These are phyloP conservation scores for Dryadula phaetusa DNA, from an alignment of 2,888 invertebrate genomes.

Conservation along the genomic window DNA sequence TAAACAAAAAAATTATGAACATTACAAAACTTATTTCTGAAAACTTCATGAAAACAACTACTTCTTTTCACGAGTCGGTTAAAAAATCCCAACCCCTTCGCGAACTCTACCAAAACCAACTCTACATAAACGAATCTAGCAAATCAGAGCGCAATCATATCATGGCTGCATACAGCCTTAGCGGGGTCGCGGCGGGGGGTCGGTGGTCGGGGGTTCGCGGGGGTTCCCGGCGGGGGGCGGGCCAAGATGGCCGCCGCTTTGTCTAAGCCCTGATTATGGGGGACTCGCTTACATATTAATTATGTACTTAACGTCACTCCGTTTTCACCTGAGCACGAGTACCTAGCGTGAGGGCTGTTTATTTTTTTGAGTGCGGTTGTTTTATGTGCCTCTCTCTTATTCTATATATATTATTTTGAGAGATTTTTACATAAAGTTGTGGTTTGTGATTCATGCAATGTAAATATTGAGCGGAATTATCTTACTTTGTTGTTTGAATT, in stretches of 20 bases:
- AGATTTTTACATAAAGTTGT: constrained; percentile 9
- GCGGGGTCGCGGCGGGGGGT: constrained; percentile 45
- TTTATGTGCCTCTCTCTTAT: constrained; percentile 32
- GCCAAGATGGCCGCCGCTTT: constrained; percentile 78
- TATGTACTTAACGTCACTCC: constrained; percentile 71
- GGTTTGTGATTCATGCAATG: not conserved
- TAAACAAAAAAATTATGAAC: not conserved
- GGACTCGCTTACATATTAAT: constrained; percentile 79
- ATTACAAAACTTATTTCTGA: not conserved
- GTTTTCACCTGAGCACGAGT: constrained; percentile 56
- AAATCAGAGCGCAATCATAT: constrained; percentile 45
- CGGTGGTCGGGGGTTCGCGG: constrained; percentile 48
- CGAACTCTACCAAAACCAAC: constrained; percentile 14
- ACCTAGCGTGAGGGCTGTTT: constrained; percentile 39
- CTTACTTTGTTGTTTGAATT: no score
- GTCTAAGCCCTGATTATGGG: constrained; percentile 81
- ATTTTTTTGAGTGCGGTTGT: constrained; percentile 37
- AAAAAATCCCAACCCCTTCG: constrained; percentile 15
- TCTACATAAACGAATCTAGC: constrained; percentile 42
- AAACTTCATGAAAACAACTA: constrained; percentile 6
- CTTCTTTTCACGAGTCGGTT: constrained; percentile 21
- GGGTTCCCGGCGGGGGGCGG: constrained; percentile 51
- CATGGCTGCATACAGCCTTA: constrained; percentile 46
- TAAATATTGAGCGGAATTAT: not conserved
- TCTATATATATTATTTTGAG: not conserved